A percentile compares a stretch with the other conserved stretches of the same genome.
These are phyloP conservation scores for Pituophis catenifer DNA, from an alignment of 2,113 vertebrate genomes.

Conservation along the genomic window DNA sequence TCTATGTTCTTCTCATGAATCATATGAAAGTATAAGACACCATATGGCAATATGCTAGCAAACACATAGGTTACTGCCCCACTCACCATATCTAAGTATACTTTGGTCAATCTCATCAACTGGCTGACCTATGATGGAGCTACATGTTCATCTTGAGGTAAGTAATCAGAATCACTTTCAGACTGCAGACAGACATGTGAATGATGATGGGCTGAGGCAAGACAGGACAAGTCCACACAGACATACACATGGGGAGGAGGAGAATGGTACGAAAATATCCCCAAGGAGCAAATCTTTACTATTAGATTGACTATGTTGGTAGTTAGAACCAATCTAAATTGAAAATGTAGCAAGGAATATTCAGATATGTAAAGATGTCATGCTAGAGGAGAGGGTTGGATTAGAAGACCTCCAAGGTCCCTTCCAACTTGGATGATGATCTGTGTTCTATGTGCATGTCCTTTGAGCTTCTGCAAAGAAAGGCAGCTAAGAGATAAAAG, in stretches of 20 bases:
- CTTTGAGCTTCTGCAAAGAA: not conserved
- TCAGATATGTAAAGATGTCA: not conserved
- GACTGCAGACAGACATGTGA: too few relatives aligned
- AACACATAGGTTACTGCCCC: not conserved
- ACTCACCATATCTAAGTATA: not conserved
- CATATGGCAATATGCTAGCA: not conserved
- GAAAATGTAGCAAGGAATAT: not conserved
- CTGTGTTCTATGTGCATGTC: too few relatives aligned
- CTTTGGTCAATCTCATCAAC: not conserved
- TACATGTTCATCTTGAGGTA: not conserved
- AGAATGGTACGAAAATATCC: not conserved
- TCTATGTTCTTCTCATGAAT: not conserved
- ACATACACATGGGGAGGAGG: not conserved
- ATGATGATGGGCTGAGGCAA: too few relatives aligned
- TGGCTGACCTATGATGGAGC: not conserved
- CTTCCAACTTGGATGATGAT: too few relatives aligned
- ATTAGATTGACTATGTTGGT: not conserved
- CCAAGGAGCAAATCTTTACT: not conserved
- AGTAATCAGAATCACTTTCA: too few relatives aligned
- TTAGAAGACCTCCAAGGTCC: too few relatives aligned
- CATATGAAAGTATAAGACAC: not conserved
- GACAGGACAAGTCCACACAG: not conserved
- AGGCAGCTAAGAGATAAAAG: not conserved
- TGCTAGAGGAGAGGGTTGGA: too few relatives aligned
- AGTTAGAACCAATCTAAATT: not conserved